phyloP scores from a whole-genome alignment of 2,888 invertebrate species.

The Phania funesta region DNA sequence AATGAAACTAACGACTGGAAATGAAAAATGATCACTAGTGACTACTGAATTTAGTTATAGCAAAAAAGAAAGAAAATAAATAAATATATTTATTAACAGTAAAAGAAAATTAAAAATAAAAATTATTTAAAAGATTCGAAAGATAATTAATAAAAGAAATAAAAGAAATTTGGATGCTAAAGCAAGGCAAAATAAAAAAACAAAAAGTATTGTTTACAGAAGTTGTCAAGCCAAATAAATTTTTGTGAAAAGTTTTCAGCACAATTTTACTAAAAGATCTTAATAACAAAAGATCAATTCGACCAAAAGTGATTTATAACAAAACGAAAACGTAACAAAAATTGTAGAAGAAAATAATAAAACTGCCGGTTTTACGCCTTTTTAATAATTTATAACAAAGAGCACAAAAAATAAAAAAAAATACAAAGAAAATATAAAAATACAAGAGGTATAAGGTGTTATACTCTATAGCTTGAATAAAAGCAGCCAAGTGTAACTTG shows the following conservation, averaged over 20 bases:
- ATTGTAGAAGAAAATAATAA: constrained; percentile 16
- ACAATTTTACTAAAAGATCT: constrained; percentile 1
- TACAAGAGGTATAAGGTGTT: constrained; percentile 21
- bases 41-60: constrained; percentile 51
- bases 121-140: constrained; percentile 17
- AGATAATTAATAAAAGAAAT: not conserved
- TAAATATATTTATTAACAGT: constrained; percentile 59
- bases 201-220: not conserved
- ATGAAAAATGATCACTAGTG: constrained; percentile 43
- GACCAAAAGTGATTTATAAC: constrained; percentile 58
- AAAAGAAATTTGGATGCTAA: not conserved
- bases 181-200: not conserved
- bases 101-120: constrained; percentile 41
- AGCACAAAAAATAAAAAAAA: not conserved
- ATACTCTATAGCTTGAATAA: constrained; percentile 10
- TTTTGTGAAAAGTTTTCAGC: not conserved
- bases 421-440: not conserved
- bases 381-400: constrained; percentile 48
- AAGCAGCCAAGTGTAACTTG: constrained; percentile 54
- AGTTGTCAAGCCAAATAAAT: not conserved
- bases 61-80: constrained; percentile 27
- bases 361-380: constrained; percentile 66
- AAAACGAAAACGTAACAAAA: constrained; percentile 29
- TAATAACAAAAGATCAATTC: constrained; percentile 42
- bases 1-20: constrained; percentile 30